phyloP scores from a whole-genome alignment of 2,113 vertebrate species.

The Solea solea region DNA sequence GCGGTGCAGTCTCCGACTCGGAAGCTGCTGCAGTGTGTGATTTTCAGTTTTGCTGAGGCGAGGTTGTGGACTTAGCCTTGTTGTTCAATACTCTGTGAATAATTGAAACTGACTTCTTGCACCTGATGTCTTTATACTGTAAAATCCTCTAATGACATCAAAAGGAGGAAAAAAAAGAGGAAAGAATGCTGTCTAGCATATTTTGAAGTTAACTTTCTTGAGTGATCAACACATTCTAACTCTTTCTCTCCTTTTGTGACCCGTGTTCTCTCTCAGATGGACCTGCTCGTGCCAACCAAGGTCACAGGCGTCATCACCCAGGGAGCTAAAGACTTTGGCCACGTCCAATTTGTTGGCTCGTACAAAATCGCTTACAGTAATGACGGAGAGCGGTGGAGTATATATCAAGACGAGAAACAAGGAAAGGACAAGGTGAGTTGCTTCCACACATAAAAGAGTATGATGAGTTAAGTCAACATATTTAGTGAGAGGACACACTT shows the following conservation, averaged over 20 bases:
- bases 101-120: conserved; percentile 72
- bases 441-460: neutral
- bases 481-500: neutral
- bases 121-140: conserved; percentile 60
- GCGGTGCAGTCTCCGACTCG: conserved; percentile 50
- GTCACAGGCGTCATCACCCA: conserved; percentile 98
- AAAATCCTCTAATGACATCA: conserved; percentile 52
- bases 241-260: neutral
- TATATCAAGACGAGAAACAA: conserved; percentile 97
- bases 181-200: conserved; percentile 39
- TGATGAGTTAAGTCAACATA: neutral
- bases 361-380: conserved; percentile 97
- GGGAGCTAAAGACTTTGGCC: conserved; percentile 98
- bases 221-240: neutral
- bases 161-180: conserved; percentile 32
- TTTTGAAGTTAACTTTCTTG: neutral
- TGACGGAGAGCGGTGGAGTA: conserved; percentile 90
- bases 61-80: conserved; percentile 66
- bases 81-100: conserved; percentile 78
- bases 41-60: conserved; percentile 72
- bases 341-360: conserved; percentile 96
- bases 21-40: conserved; percentile 68
- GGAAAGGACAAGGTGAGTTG: conserved; percentile 94
- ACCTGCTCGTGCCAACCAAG: conserved; percentile 92
- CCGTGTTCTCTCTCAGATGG: conserved; percentile 81